These are phyloP conservation scores for Arion vulgaris DNA, from an alignment of 1,140 invertebrate species.

Conservation along the genomic window DNA sequence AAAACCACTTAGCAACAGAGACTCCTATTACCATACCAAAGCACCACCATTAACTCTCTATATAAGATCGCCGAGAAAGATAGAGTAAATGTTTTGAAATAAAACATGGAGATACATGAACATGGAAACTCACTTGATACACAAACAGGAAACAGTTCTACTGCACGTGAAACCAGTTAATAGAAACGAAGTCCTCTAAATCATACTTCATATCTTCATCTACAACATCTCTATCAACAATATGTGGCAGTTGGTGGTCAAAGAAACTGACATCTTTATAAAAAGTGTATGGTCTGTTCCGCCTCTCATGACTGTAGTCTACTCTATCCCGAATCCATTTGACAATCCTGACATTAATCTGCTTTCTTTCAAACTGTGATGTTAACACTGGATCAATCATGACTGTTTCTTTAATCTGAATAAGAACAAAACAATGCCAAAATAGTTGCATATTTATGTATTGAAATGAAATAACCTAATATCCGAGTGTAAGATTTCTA, in stretches of 20 bases:
- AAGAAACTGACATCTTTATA: background rate
- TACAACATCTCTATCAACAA: background rate
- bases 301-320: background rate
- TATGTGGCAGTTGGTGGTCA: background rate
- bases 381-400: background rate
- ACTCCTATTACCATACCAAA: too few relatives aligned
- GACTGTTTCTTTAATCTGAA: background rate
- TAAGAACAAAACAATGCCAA: too few relatives aligned
- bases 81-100: too few relatives aligned
- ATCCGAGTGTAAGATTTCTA: too few relatives aligned
- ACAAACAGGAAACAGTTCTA: background rate
- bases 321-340: slow-evolving; percentile 9
- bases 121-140: background rate
- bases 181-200: background rate
- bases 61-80: too few relatives aligned
- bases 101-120: background rate
- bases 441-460: too few relatives aligned
- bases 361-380: background rate
- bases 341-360: background rate
- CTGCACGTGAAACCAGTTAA: background rate
- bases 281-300: slow-evolving; percentile 7
- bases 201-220: slow-evolving; percentile 15
- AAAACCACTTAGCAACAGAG: too few relatives aligned
- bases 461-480: too few relatives aligned
- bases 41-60: too few relatives aligned